These are phyloP conservation scores for Rhynchotus rufescens DNA, from an alignment of 2,797 vertebrate species.

Conservation along the genomic window DNA sequence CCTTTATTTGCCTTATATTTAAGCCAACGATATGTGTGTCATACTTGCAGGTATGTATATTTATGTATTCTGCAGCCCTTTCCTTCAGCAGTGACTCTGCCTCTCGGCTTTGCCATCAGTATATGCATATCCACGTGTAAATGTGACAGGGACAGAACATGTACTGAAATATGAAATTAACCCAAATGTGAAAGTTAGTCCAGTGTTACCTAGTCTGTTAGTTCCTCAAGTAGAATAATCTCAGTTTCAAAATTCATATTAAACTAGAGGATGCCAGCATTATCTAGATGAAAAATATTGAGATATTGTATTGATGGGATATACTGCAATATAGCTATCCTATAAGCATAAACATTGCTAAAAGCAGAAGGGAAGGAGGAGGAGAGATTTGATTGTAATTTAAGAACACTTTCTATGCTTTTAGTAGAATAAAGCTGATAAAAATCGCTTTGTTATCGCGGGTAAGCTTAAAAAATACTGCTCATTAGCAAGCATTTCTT, in stretches of 20 bases:
- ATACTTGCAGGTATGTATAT: background rate
- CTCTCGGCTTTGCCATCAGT: background rate
- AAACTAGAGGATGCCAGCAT: background rate
- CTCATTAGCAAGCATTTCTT: background rate
- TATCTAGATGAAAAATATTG: background rate
- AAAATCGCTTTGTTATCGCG: background rate
- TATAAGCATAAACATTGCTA: background rate
- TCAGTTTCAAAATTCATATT: background rate
- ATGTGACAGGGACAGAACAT: rapidly evolving
- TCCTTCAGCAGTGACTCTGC: background rate
- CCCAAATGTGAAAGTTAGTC: background rate
- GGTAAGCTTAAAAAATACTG: background rate
- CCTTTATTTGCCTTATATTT: background rate
- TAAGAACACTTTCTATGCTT: background rate
- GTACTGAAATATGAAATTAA: background rate
- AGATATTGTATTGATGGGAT: background rate
- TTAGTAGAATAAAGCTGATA: background rate
- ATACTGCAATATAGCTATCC: background rate
- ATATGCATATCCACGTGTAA: background rate
- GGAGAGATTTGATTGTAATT: background rate
- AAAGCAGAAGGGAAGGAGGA: background rate
- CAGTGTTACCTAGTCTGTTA: background rate
- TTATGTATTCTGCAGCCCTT: background rate
- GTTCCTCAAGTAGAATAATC: background rate
- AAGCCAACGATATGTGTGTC: background rate